Conservation (phyloP, 2,888 invertebrate genomes). For the Drosophila picticornis region DNA sequence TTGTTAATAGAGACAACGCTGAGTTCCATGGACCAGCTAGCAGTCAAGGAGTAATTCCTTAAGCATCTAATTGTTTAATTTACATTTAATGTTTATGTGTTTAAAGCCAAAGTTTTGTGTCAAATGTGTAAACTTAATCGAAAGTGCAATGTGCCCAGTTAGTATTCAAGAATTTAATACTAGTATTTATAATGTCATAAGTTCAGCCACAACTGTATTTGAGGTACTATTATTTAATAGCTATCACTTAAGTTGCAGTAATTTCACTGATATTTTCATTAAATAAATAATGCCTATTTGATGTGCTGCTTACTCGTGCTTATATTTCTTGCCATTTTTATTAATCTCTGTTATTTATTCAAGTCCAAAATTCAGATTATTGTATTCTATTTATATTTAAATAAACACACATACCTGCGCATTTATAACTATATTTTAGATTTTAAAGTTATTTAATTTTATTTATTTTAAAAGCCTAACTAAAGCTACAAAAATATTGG, state of each 20-base stretch:
- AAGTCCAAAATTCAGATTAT: conserved; percentile 16
- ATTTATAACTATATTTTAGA: neutral
- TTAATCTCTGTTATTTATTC: neutral
- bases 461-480: neutral
- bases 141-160: conserved; percentile 3
- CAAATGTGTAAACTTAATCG: conserved; percentile 29
- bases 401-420: neutral
- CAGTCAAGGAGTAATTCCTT: conserved; percentile 46
- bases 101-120: conserved; percentile 46
- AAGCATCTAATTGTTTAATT: conserved; percentile 14
- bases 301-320: conserved; percentile 8
- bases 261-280: neutral
- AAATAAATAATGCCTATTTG: neutral
- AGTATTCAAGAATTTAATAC: neutral
- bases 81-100: conserved; percentile 5
- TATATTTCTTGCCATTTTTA: neutral
- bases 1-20: conserved; percentile 93
- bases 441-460: neutral
- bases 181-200: conserved; percentile 12
- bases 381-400: neutral
- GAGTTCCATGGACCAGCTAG: conserved; percentile 83
- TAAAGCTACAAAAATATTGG: neutral
- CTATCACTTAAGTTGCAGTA: neutral
- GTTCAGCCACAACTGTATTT: too few species aligned
- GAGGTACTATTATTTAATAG: neutral